A percentile compares a stretch with the other conserved stretches of the same genome.
phyloP scores from a whole-genome alignment of 2,797 vertebrate genomes.

The Poliocrania exsul region DNA sequence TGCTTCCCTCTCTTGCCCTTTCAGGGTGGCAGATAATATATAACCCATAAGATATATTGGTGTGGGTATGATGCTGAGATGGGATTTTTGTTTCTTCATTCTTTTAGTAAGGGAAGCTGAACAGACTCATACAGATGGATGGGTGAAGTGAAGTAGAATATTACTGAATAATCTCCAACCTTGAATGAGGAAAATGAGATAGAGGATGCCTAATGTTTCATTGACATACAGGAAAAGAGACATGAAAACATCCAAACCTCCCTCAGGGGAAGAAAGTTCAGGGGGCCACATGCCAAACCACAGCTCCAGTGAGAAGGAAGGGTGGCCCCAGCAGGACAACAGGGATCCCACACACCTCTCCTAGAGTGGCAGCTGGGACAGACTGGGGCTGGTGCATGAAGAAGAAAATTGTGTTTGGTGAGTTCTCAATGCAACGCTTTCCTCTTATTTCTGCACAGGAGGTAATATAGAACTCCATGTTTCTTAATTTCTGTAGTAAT shows the following conservation, averaged over 20 bases:
- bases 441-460: background rate
- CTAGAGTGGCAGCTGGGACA: background rate
- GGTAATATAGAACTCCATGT: slow-evolving; percentile 2
- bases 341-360: background rate
- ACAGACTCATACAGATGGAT: background rate
- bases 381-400: background rate
- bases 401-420: background rate
- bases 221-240: background rate
- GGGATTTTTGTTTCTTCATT: slow-evolving; percentile 30
- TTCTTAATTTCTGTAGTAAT: slow-evolving; percentile 60
- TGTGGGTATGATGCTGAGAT: background rate
- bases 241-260: background rate
- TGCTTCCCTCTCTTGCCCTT: background rate
- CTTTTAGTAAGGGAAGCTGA: slow-evolving; percentile 5
- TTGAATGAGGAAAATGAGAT: slow-evolving; percentile 35
- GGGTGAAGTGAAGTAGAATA: slow-evolving; percentile 41
- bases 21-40: background rate
- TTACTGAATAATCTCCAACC: slow-evolving; percentile 31
- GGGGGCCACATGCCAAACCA: background rate
- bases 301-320: background rate
- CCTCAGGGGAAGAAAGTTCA: background rate
- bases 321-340: background rate
- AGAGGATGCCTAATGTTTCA: slow-evolving; percentile 22
- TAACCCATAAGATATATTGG: background rate
- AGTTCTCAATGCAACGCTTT: background rate